Evolutionary conservation across 2,888 invertebrate species (phyloP), one percentile per base, ranked within the genome.

Genomic region (Aspidiotus rigidus): DNA sequence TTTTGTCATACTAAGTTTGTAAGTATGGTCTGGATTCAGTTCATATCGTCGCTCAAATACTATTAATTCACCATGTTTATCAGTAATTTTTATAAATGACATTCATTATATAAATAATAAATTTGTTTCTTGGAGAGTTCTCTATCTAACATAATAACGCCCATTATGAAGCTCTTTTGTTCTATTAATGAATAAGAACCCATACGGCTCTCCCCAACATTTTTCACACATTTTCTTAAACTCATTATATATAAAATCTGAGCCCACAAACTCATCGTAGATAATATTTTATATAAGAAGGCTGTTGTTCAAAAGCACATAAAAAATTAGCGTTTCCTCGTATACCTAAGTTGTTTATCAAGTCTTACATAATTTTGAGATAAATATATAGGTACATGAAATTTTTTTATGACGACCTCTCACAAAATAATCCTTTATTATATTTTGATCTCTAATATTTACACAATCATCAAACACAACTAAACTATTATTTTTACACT

Each of bases 21-120:
- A 49, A 49, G 49, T 49, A 49, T 49, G 49, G 49, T 49, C 49
- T n/a, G n/a, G 49, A 49, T 49, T 49, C 49, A 49, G n/a, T 49
- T 49, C 49, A 49, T 49, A 49, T 49, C 49, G 10, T 13, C 49
- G 49, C 49, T 49, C 49, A 49, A 49, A 49, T 49, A 49, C n/a
- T 49, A n/a, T 49, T n/a, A 49, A 49, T 49, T 49, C 49, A 49
- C 49, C 49, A 49, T 49, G 49, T 49, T 49, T 49, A 49, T 49
- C 49, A 49, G 49, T 49, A 49, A 49, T 49, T 49, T 49, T 49
- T 13, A 49, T n/a, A 49, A 49, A 49, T 49, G 49, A 49, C 6
- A 49, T 49, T 49, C 6, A 49, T 11, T 49, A 49, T 49, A 49
- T 49, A 49, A 49, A 49, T 13, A 49, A 49, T 49, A 49, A 49